These are phyloP conservation scores for Synergus umbraculus DNA, from an alignment of 2,888 invertebrate genomes.

Conservation along the genomic window DNA sequence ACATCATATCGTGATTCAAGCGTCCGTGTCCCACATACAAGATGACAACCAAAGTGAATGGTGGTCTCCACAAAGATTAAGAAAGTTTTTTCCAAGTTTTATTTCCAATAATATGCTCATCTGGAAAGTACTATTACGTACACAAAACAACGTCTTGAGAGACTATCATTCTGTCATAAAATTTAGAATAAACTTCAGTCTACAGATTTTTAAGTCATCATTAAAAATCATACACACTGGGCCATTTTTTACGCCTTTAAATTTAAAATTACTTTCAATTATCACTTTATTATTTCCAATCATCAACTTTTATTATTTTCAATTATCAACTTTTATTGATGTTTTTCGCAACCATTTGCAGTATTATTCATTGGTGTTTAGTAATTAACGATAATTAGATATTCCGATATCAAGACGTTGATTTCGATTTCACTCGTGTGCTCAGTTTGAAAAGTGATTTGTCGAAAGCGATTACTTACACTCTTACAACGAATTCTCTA, in stretches of 20 bases:
- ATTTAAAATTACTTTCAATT: neutral
- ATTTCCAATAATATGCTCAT: constrained; percentile 10
- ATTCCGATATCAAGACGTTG: constrained; percentile 5
- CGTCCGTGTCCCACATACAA: constrained; percentile 68
- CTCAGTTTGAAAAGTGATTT: neutral
- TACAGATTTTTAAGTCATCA: too few relatives aligned
- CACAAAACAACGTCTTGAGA: too few relatives aligned
- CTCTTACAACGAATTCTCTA: neutral
- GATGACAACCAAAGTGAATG: constrained; percentile 63
- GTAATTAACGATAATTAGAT: neutral
- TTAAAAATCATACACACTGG: too few relatives aligned
- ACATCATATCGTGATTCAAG: constrained; percentile 68
- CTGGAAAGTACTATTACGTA: neutral
- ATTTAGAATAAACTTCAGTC: neutral
- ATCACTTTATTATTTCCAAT: neutral
- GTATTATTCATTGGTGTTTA: neutral
- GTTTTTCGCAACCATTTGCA: too few relatives aligned
- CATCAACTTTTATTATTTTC: neutral
- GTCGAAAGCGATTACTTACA: constrained; percentile 6
- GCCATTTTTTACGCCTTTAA: too few relatives aligned
- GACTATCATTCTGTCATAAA: neutral
- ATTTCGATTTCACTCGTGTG: constrained; percentile 14
- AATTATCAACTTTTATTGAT: neutral
- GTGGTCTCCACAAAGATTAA: constrained; percentile 55
- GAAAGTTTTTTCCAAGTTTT: constrained; percentile 48